phyloP scores from a whole-genome alignment of 2,113 vertebrate genomes.

The Sturnus vulgaris region DNA sequence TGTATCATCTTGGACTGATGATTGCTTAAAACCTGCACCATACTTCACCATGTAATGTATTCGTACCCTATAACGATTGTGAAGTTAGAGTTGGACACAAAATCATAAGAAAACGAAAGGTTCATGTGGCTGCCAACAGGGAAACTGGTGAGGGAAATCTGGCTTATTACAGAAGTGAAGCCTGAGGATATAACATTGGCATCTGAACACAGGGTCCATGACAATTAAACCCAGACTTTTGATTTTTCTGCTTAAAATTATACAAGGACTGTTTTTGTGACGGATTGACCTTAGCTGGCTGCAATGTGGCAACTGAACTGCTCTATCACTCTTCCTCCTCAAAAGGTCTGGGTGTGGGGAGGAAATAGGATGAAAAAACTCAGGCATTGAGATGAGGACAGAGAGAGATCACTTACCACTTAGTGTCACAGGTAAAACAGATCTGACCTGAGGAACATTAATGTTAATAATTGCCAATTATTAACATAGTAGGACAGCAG shows the following conservation, averaged over 20 bases:
- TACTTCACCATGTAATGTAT: background rate
- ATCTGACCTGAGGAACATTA: background rate
- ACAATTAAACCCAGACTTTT: background rate
- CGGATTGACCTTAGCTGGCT: background rate
- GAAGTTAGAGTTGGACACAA: background rate
- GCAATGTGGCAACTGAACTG: fast-evolving
- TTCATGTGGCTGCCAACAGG: background rate
- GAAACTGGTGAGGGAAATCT: background rate
- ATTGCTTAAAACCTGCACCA: background rate
- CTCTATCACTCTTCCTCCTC: background rate
- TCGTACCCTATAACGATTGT: background rate
- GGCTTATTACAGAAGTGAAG: background rate
- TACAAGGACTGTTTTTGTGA: background rate
- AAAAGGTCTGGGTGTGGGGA: background rate
- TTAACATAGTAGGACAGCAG: background rate
- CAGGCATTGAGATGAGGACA: background rate
- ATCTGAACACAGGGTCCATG: background rate
- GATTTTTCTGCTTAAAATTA: background rate
- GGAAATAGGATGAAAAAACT: background rate
- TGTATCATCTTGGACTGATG: background rate
- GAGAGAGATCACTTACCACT: background rate
- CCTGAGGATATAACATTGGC: background rate
- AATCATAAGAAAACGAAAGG: background rate
- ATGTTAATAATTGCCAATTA: background rate
- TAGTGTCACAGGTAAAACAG: background rate